These are phyloP conservation scores for Drosophila parvula DNA, from an alignment of 1,140 invertebrate species.

Conservation along the genomic window DNA sequence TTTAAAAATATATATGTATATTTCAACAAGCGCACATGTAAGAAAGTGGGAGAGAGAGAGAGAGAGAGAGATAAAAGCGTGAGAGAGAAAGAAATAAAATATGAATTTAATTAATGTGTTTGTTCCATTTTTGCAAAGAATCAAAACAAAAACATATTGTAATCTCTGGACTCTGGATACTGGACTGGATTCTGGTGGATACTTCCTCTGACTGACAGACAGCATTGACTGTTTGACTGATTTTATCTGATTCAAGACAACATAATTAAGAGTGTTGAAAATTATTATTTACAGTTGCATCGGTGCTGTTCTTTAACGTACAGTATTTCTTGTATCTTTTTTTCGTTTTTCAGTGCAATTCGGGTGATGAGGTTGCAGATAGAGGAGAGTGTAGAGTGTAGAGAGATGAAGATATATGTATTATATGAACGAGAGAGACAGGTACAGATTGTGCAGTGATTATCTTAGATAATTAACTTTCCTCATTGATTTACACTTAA, in stretches of 20 bases:
- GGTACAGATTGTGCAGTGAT: conserved; percentile 20
- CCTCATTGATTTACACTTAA: conserved; percentile 17
- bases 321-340: neutral
- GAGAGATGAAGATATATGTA: neutral
- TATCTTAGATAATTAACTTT: conserved; percentile 16
- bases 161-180: neutral
- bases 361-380: conserved; percentile 15
- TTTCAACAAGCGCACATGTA: conserved; percentile 77
- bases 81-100: conserved; percentile 68
- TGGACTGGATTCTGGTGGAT: neutral
- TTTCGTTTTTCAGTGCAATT: conserved; percentile 21
- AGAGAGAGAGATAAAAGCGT: conserved; percentile 73
- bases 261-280: conserved; percentile 8
- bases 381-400: neutral
- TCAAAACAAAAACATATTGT: conserved; percentile 4
- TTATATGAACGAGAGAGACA: neutral
- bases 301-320: conserved; percentile 16
- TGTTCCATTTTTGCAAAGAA: conserved; percentile 35
- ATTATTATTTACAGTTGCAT: conserved; percentile 47
- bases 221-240: conserved; percentile 59
- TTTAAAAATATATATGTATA: conserved; percentile 51
- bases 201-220: conserved; percentile 3
- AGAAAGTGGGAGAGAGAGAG: conserved; percentile 65
- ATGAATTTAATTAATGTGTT: conserved; percentile 61
- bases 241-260: conserved; percentile 62